These are phyloP conservation scores for Margarornis squamiger DNA, from an alignment of 2,797 vertebrate genomes.

Conservation along the genomic window DNA sequence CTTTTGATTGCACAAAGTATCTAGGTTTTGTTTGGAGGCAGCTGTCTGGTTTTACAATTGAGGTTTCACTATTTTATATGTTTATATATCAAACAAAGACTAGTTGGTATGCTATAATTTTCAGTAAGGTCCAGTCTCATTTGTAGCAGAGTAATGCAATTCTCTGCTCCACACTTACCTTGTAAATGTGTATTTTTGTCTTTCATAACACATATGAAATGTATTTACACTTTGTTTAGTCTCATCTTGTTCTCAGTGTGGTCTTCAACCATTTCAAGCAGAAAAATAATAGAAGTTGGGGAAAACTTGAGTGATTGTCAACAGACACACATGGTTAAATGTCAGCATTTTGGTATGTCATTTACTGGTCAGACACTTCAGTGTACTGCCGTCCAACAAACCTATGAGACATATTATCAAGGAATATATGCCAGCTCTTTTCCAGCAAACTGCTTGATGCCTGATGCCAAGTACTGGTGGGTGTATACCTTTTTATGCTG, in stretches of 20 bases:
- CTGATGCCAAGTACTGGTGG: conserved; percentile 66
- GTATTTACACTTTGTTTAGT: background rate
- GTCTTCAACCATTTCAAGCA: background rate
- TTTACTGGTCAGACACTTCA: conserved; percentile 54
- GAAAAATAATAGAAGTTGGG: background rate
- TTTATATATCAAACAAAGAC: background rate
- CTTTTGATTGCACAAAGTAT: background rate
- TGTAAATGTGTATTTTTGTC: background rate
- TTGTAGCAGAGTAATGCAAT: background rate
- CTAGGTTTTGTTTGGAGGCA: background rate
- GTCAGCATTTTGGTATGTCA: conserved; percentile 47
- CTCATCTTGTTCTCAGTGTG: background rate
- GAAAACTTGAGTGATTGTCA: conserved; percentile 15
- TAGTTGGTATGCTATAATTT: background rate
- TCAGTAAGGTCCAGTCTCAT: background rate
- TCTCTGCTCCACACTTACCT: background rate
- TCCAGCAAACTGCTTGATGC: conserved; percentile 59
- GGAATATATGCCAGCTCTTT: conserved; percentile 60
- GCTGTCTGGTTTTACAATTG: background rate
- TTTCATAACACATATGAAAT: background rate
- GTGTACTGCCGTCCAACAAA: conserved; percentile 44
- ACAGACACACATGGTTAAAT: conserved; percentile 31
- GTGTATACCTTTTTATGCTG: conserved; percentile 69
- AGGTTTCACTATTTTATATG: background rate
- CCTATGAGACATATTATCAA: conserved; percentile 57